Evolutionary conservation across 2,888 invertebrate genomes (phyloP).

Genomic region (Cremastinae sp.): DNA sequence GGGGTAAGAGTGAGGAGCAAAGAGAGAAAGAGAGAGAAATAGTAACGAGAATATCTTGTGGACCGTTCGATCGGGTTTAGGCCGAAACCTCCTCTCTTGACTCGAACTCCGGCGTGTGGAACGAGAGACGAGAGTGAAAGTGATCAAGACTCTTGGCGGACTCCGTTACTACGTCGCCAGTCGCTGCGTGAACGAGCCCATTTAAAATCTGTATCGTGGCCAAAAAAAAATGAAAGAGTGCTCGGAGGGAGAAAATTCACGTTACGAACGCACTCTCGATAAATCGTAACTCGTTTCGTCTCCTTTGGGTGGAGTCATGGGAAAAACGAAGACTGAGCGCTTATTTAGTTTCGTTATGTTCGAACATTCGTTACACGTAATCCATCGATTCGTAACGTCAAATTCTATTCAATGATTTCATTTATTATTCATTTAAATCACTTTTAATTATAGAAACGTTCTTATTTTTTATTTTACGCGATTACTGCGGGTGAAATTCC

Average conservation of each 20-base stretch:
- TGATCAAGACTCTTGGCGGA: slow-evolving; percentile 38
- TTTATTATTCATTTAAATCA: too few relatives aligned
- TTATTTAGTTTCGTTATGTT: too few relatives aligned
- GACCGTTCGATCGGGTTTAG: slow-evolving; percentile 26
- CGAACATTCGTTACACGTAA: too few relatives aligned
- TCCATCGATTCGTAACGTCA: too few relatives aligned
- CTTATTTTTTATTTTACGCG: too few relatives aligned
- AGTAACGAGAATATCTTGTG: slow-evolving; percentile 7
- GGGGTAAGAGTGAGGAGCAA: too few relatives aligned
- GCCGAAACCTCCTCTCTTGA: background rate
- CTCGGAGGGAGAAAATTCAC: slow-evolving; percentile 32
- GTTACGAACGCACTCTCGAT: background rate
- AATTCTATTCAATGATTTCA: too few relatives aligned
- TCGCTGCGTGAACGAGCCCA: slow-evolving; percentile 51
- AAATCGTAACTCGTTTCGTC: too few relatives aligned
- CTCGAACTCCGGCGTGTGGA: slow-evolving; percentile 2
- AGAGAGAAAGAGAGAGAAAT: background rate
- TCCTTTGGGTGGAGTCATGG: too few relatives aligned
- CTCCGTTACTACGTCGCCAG: slow-evolving; percentile 12
- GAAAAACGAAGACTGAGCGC: too few relatives aligned
- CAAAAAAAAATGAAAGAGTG: background rate
- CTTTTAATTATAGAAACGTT: too few relatives aligned
- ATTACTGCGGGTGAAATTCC: too few relatives aligned
- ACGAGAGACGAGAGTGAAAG: slow-evolving; percentile 54
- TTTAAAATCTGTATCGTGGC: slow-evolving; percentile 48